These are phyloP conservation scores for Magallana gigas DNA, from an alignment of 1,140 invertebrate genomes.

Conservation along the genomic window DNA sequence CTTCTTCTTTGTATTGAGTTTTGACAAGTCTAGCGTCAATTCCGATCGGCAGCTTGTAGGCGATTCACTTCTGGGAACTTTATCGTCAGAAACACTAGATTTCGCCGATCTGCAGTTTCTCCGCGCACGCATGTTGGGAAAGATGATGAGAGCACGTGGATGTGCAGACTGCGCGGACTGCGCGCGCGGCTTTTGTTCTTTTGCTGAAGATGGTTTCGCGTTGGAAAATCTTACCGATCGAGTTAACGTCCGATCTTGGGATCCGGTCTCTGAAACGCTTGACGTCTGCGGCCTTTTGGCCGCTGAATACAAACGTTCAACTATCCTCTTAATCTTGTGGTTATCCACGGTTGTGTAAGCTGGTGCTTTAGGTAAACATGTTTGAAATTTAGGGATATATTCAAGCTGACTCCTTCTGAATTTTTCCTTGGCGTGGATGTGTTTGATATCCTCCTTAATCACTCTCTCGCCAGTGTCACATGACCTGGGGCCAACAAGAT, in stretches of 20 bases:
- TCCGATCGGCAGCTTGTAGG: background rate
- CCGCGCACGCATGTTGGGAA: background rate
- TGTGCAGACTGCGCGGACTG: background rate
- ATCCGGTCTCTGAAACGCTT: background rate
- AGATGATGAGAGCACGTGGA: background rate
- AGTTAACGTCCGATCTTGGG: background rate
- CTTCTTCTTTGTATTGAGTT: background rate
- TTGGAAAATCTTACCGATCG: background rate
- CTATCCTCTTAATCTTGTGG: background rate
- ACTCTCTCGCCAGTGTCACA: background rate
- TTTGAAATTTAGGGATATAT: conserved; percentile 3
- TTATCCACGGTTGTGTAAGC: background rate
- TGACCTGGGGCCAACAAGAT: conserved; percentile 3
- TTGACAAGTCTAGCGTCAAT: background rate
- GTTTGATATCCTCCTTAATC: background rate
- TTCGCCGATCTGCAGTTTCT: background rate
- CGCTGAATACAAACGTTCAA: background rate
- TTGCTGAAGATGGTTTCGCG: background rate
- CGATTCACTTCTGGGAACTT: background rate
- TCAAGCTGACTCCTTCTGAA: conserved; percentile 8
- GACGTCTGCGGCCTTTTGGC: background rate
- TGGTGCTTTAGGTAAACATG: conserved; percentile 2
- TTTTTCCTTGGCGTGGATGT: conserved; percentile 13
- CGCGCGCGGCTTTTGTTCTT: background rate
- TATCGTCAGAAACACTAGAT: background rate